Percentiles rank a stretch among this genome's conserved stretches.
These are phyloP conservation scores for Sula dactylatra DNA, from an alignment of 2,113 vertebrate genomes.

Conservation along the genomic window DNA sequence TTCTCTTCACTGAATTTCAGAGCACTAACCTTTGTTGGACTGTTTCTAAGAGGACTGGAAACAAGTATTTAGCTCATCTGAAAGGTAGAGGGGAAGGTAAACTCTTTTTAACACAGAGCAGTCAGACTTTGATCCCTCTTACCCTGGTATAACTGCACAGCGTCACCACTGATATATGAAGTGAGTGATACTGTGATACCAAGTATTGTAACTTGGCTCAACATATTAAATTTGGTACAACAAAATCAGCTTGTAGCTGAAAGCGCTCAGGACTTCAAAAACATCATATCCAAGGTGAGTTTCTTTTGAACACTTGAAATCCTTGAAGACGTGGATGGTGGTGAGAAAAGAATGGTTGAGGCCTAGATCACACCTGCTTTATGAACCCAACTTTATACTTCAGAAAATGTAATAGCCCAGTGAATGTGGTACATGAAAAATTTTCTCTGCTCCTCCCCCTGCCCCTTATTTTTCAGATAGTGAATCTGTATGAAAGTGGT, in stretches of 20 bases:
- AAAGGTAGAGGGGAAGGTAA: not conserved
- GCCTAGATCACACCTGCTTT: not conserved
- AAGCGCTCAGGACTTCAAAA: not conserved
- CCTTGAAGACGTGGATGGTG: not conserved
- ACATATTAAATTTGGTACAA: not conserved
- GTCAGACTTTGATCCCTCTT: not conserved
- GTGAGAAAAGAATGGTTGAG: not conserved
- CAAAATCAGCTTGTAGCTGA: not conserved
- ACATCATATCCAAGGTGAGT: not conserved
- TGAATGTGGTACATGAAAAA: not conserved
- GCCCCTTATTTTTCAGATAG: not conserved
- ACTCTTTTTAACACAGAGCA: not conserved
- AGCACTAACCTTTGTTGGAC: not conserved
- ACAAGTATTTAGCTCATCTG: not conserved
- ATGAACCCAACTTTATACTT: not conserved
- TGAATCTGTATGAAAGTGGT: not conserved
- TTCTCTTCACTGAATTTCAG: not conserved
- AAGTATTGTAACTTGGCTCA: not conserved
- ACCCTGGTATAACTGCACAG: accelerated
- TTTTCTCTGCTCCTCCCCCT: not conserved
- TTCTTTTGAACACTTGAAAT: not conserved
- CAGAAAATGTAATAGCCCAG: not conserved
- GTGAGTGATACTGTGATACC: not conserved
- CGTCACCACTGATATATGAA: not conserved
- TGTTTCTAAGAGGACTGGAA: not conserved